phyloP scores from a whole-genome alignment of 2,113 vertebrate genomes.

The Bolborhynchus lineola region DNA sequence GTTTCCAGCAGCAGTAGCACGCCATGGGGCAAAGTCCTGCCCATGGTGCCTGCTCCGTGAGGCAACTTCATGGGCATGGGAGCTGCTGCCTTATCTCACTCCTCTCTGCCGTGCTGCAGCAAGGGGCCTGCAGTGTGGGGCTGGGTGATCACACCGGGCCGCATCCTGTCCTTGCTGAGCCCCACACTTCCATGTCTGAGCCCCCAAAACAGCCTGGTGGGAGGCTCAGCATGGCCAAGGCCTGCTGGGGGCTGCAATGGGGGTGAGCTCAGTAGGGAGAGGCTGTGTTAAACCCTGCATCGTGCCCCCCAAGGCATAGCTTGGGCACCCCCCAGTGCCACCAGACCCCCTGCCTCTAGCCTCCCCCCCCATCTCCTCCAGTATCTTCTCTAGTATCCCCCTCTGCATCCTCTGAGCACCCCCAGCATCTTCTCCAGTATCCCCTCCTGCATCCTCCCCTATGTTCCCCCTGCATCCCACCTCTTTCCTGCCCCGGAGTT shows the following conservation, averaged over 20 bases:
- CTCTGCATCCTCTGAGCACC: too few relatives aligned
- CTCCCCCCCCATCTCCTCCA: not conserved
- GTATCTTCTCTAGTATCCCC: too few relatives aligned
- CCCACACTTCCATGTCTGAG: too few relatives aligned
- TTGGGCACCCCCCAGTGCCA: too few relatives aligned
- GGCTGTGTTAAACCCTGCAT: not conserved
- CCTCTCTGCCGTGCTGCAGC: not conserved
- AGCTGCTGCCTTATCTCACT: not conserved
- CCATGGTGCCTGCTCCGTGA: not conserved
- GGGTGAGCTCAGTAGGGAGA: not conserved
- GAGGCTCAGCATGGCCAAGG: not conserved
- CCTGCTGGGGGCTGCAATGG: not conserved
- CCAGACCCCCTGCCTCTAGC: not conserved
- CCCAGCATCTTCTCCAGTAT: too few relatives aligned
- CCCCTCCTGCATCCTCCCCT: too few relatives aligned
- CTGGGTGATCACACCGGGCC: too few relatives aligned
- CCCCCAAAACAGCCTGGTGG: not conserved
- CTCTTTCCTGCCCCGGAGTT: not conserved
- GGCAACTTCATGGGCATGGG: not conserved
- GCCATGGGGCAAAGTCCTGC: not conserved
- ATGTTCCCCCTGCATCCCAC: not conserved
- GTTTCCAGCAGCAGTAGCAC: not conserved
- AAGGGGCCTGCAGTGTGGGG: too few relatives aligned
- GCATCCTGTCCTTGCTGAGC: not conserved
- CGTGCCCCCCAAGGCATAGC: too few relatives aligned